Percentiles rank a stretch among this genome's conserved stretches.
These are phyloP conservation scores for Ophion obscuratus DNA, from an alignment of 2,888 invertebrate species.

Conservation along the genomic window DNA sequence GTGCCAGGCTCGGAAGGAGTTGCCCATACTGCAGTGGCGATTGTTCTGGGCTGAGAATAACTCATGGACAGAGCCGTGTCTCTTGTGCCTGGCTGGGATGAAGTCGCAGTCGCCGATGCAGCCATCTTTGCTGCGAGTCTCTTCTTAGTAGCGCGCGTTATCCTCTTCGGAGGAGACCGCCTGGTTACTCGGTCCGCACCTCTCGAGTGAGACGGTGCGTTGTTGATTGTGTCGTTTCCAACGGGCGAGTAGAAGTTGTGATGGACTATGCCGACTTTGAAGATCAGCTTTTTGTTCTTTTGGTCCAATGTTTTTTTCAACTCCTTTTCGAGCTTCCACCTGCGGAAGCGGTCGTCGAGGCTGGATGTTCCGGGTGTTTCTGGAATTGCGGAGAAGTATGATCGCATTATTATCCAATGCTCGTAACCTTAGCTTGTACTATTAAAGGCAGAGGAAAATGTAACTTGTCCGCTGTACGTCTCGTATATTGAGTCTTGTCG, in stretches of 20 bases:
- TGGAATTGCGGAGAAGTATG: not conserved
- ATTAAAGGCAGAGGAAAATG: not conserved
- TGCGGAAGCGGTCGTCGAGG: conserved; percentile 64
- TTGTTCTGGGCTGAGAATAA: too few species aligned
- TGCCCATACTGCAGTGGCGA: not conserved
- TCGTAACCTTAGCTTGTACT: not conserved
- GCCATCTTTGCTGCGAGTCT: conserved; percentile 72
- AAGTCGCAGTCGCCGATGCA: not conserved
- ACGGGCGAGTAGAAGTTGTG: conserved; percentile 76
- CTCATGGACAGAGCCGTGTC: too few species aligned
- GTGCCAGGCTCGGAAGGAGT: not conserved
- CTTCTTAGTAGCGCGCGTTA: conserved; percentile 79
- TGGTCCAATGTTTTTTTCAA: conserved; percentile 70
- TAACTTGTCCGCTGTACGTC: too few species aligned
- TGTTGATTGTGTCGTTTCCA: conserved; percentile 6
- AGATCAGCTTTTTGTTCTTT: conserved; percentile 74
- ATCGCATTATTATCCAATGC: not conserved
- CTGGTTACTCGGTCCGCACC: not conserved
- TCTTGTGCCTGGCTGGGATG: not conserved
- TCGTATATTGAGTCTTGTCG: too few species aligned
- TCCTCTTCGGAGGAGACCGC: conserved; percentile 64
- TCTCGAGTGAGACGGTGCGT: conserved; percentile 48
- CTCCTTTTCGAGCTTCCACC: conserved; percentile 75
- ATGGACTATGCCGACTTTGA: conserved; percentile 78
- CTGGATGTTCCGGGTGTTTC: conserved; percentile 21